Percentiles rank a stretch among this genome's conserved stretches.
Conservation (phyloP, 1,140 invertebrate species). For the Drosophila truncata region DNA sequence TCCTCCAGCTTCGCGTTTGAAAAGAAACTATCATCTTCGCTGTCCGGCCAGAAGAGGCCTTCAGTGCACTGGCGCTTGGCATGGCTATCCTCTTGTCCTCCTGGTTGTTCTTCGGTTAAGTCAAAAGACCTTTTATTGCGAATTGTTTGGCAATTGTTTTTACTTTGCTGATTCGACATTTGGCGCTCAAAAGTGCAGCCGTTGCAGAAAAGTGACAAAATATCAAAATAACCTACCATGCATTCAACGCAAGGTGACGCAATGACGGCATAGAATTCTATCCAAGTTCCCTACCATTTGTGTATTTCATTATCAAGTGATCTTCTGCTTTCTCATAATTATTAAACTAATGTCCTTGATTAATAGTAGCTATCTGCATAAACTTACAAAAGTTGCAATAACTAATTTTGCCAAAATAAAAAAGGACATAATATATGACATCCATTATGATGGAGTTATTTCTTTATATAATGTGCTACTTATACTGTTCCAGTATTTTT, state of each 20-base stretch:
- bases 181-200: constrained; percentile 30
- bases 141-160: constrained; percentile 12
- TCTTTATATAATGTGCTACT: no score
- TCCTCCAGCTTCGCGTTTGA: constrained; percentile 66
- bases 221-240: neutral
- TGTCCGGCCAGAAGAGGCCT: constrained; percentile 67
- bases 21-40: constrained; percentile 70
- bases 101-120: constrained; percentile 6
- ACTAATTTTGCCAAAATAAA: no score
- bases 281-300: neutral
- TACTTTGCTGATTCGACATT: constrained; percentile 27
- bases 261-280: neutral
- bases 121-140: constrained; percentile 27
- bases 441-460: no score
- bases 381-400: no score
- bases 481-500: no score
- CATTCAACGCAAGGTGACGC: neutral
- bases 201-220: neutral
- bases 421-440: no score
- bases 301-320: neutral
- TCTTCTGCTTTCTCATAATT: neutral
- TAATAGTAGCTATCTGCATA: no score
- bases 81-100: constrained; percentile 6
- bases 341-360: no score
- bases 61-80: constrained; percentile 44